Base-by-base conservation (phyloP, 1,140 invertebrate species). In the Drosophila ficusphila region DNA sequence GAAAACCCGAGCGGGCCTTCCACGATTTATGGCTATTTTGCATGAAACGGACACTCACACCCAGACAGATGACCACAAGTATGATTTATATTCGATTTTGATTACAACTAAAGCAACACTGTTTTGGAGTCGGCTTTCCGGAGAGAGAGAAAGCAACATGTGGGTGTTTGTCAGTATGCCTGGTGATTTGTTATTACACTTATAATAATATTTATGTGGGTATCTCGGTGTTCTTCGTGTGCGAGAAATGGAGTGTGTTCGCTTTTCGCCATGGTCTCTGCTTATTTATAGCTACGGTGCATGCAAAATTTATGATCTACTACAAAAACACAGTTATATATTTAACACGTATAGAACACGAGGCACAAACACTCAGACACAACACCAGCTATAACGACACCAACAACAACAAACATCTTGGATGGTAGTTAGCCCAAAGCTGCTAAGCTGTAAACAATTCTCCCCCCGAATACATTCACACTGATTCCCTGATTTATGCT, bases 71-170 rank as follows among this genome's bases (percentile, higher is more conserved):
- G 46, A 49, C 71, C 77, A 65, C 77, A 77, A 70, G 68, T 82
- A 88, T 88, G 82, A 88, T 88, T 88, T 88, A 88, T 88, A 77
- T 89, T 77, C 58, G 82, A 88, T 78, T 86, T 82, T 75, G 82
- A 88, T 82, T 88, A 86, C 76, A 86, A 76, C 67, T 57, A 81
- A 82, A 68, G 79, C 81, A 85, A 81, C 81, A 86, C 67, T 57
- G 58, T 46, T 53, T 47, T 52, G 33, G 34, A 67, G 41, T 44
- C 29, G 52, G 29, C 25, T 9, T 25, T 25, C 46, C 23, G 46
- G 11, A 12, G 7, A 14, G 14, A 14, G 61, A 6, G 64, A 12
- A 31, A 41, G 73, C 64, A 76, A 70, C 61, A 60, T 47, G 53
- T 73, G 47, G 44, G 52, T 76, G 52, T 46, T 39, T 54, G 33